A percentile compares a stretch with the other conserved stretches of the same genome.
Conservation (phyloP, 2,113 vertebrate species). For the Siphamia tubifer region DNA sequence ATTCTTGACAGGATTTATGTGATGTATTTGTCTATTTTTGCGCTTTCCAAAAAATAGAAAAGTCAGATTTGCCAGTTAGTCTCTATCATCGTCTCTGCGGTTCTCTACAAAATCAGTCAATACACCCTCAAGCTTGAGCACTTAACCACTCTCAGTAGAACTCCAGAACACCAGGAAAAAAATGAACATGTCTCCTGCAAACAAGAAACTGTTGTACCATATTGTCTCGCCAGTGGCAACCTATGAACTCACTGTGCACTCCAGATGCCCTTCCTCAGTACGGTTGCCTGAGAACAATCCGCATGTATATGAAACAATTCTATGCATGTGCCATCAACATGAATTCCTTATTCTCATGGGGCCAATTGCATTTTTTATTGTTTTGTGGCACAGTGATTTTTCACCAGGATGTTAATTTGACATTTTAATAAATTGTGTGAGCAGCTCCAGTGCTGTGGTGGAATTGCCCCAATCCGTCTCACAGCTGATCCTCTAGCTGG, state of each 20-base stretch:
- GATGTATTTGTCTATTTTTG: constrained; percentile 35
- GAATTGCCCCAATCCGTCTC: constrained; percentile 82
- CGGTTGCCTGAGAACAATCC: constrained; percentile 45
- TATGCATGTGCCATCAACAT: constrained; percentile 38
- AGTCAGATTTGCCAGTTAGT: constrained; percentile 31
- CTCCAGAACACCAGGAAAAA: constrained; percentile 38
- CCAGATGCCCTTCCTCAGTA: constrained; percentile 1
- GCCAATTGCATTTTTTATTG: constrained; percentile 74
- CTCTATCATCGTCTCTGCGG: constrained; percentile 44
- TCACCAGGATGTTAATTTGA: constrained; percentile 82
- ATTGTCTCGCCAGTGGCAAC: constrained; percentile 57
- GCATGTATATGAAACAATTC: constrained; percentile 41
- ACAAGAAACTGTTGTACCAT: constrained; percentile 50
- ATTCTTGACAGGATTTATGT: constrained; percentile 32
- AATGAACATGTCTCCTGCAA: constrained; percentile 46
- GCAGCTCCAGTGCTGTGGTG: constrained; percentile 50
- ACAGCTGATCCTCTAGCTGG: constrained; percentile 73
- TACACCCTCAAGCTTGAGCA: constrained; percentile 42
- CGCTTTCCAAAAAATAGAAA: background rate
- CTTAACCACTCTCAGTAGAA: constrained; percentile 54
- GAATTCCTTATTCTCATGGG: constrained; percentile 66
- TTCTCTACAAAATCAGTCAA: constrained; percentile 50
- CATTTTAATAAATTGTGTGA: constrained; percentile 82
- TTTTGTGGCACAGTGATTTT: constrained; percentile 76
- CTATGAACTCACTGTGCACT: constrained; percentile 39